Percentiles rank a stretch among this genome's conserved stretches.
Evolutionary conservation across 2,797 vertebrate genomes (phyloP).

Genomic region (Ctenopoma multispine): DNA sequence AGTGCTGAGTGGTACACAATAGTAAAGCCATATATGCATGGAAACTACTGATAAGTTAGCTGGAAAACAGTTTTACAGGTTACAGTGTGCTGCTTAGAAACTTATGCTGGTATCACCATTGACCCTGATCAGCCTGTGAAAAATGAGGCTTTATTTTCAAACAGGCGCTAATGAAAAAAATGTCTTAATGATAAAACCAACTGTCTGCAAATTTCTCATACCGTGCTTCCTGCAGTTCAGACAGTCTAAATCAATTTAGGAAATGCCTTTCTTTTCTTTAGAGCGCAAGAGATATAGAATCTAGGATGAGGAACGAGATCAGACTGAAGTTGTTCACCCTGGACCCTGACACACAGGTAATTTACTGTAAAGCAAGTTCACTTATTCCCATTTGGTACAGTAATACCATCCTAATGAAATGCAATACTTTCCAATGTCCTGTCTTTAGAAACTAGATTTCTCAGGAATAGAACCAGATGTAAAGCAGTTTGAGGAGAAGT

Average conservation of each 20-base stretch:
- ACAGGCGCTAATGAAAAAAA: conserved; percentile 33
- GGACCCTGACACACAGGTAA: conserved; percentile 97
- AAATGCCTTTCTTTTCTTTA: conserved; percentile 72
- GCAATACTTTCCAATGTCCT: not conserved
- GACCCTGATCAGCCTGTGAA: conserved; percentile 50
- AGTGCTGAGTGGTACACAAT: conserved; percentile 26
- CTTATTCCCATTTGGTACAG: not conserved
- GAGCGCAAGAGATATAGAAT: conserved; percentile 94
- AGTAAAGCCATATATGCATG: conserved; percentile 57
- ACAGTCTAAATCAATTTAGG: conserved; percentile 24
- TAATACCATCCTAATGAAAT: conserved; percentile 15
- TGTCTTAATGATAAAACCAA: conserved; percentile 54
- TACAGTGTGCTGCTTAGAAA: conserved; percentile 36
- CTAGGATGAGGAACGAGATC: conserved; percentile 93
- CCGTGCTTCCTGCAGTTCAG: conserved; percentile 9
- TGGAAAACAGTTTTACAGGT: conserved; percentile 55
- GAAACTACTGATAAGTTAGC: conserved; percentile 50
- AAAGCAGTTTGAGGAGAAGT: conserved; percentile 97
- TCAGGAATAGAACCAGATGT: conserved; percentile 92
- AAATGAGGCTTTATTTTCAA: conserved; percentile 54
- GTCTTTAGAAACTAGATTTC: conserved; percentile 94
- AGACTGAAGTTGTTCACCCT: conserved; percentile 95
- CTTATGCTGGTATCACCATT: conserved; percentile 30
- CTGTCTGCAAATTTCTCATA: conserved; percentile 25
- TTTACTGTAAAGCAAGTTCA: not conserved